Base-by-base conservation (phyloP, 2,113 vertebrate genomes). In the Tychaedon coryphoeus region DNA sequence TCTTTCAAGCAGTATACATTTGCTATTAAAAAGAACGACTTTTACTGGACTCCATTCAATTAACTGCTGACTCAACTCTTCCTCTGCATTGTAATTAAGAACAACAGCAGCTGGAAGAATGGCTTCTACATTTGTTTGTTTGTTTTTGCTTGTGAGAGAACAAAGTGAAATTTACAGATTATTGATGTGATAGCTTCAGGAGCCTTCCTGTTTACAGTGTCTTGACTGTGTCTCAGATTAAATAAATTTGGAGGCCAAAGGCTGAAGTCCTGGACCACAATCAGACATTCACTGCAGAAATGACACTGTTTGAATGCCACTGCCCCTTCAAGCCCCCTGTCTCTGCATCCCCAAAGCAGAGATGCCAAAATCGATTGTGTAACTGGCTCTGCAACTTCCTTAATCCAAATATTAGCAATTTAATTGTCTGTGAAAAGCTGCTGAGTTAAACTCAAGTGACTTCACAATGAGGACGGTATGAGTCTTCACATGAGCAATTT, bases 121-220 rank as follows among this genome's bases (percentile, higher is more conserved):
- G 33, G 40, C 48, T 92, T 92, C n/a, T 86, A 56, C 33, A 22
- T 91, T 91, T 86, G 58, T 76, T 92, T 90, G 71, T 88, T 93
- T 90, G 36, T 2, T 2, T 72, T 72, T 64, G 36, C n/a, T 77
- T 76, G 47, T 77, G 72, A 71, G 61, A 77, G 47, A 92, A 67
- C 75, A 88, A 93, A 94, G 60, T 60, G 34, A 83, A 96, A 96
- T 90, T 77, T 56, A 25, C 29, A 48, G 25, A 66, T 93, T 90
- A 83, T 51, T 88, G 60, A 94, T 77, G 67, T 74, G 67, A 56
- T 92, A 80, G 10, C n/a, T 86, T 83, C 54, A 72, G 64, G 69
- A 88, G 25, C 62, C 60, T 93, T 94, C 60, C 71, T 96, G 64
- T 94, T 92, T 92, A 83, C 56, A 34, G 33, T 36, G 31, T 79